These are phyloP conservation scores for Rhabdornis inornatus DNA, from an alignment of 2,113 vertebrate species.

Conservation along the genomic window DNA sequence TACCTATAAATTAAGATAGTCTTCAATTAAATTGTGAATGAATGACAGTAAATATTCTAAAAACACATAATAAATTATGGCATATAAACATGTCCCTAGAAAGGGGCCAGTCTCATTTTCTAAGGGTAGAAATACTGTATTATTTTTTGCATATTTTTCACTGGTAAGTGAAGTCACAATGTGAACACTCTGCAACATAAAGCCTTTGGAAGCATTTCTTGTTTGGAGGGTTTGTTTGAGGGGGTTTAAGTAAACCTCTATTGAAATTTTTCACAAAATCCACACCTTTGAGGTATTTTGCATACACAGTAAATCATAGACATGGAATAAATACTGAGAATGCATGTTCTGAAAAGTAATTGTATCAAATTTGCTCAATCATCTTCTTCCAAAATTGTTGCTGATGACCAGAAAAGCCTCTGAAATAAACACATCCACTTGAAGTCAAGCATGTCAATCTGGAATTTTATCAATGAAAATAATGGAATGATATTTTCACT, in stretches of 20 bases:
- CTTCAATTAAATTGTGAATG: neutral
- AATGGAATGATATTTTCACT: neutral
- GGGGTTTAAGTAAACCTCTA: neutral
- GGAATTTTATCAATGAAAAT: constrained; percentile 5
- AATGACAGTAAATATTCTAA: neutral
- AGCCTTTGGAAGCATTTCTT: neutral
- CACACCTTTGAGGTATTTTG: neutral
- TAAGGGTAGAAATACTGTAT: neutral
- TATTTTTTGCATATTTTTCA: neutral
- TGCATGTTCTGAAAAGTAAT: neutral
- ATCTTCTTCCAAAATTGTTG: neutral
- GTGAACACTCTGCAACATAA: neutral
- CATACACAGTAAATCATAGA: neutral
- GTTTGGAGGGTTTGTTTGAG: neutral
- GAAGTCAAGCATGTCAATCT: neutral
- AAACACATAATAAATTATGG: neutral
- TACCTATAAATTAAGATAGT: neutral
- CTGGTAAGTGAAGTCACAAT: neutral
- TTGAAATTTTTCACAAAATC: neutral
- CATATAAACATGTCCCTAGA: neutral
- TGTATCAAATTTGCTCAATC: neutral
- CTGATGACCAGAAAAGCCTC: neutral
- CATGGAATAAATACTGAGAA: neutral
- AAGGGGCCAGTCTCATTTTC: neutral
- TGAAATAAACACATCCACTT: neutral